A percentile compares a stretch with the other conserved stretches of the same genome.
Conservation (phyloP, 2,797 vertebrate species). For the Paguma larvata region DNA sequence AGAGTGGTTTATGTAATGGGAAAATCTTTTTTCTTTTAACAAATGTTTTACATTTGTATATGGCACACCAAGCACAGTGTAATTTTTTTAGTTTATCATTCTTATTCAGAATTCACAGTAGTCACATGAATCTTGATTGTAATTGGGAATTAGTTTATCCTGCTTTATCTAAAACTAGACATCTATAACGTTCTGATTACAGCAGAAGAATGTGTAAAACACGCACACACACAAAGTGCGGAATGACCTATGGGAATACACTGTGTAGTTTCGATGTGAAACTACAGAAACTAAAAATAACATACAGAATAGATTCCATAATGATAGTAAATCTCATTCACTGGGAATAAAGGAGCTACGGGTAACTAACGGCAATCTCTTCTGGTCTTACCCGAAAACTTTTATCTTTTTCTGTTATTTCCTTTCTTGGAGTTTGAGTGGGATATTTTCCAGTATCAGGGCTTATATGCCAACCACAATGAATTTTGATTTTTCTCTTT, state of each 20-base stretch:
- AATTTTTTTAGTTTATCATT: background rate
- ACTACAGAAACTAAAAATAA: slow-evolving; percentile 16
- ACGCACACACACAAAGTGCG: background rate
- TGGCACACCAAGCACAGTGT: background rate
- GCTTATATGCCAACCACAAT: background rate
- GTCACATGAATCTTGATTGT: background rate
- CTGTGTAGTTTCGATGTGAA: background rate
- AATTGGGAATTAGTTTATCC: background rate
- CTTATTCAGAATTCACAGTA: background rate
- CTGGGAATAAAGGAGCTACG: background rate
- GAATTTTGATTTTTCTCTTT: background rate
- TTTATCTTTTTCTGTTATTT: background rate
- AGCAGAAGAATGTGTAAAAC: background rate
- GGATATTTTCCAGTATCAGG: background rate
- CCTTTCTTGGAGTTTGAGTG: background rate
- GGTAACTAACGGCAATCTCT: background rate
- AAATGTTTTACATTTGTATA: background rate
- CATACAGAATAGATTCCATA: background rate
- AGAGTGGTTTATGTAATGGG: background rate
- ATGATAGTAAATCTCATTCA: background rate
- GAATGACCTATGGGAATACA: background rate
- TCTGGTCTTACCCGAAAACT: background rate
- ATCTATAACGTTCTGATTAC: background rate
- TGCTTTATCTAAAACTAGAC: background rate
- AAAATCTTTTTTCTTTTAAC: background rate